Conservation (phyloP, 2,888 invertebrate genomes). For the Abscondita cerata region DNA sequence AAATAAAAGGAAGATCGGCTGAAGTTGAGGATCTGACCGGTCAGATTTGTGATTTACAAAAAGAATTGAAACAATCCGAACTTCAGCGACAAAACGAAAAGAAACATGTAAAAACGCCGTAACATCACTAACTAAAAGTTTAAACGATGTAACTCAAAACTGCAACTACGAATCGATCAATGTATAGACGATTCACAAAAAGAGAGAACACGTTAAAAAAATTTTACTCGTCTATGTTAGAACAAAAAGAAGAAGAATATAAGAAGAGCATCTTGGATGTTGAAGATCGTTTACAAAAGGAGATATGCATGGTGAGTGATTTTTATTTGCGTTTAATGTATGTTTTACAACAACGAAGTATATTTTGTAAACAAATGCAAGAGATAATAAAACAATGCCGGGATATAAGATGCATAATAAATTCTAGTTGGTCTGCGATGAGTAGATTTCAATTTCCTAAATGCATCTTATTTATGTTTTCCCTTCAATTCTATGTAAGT, state of each 20-base stretch:
- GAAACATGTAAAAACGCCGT: conserved; percentile 15
- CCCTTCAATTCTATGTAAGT: too few species aligned
- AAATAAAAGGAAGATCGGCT: conserved; percentile 5
- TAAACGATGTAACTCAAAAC: conserved; percentile 12
- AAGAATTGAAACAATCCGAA: conserved; percentile 19
- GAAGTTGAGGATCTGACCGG: conserved; percentile 15
- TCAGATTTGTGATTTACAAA: conserved; percentile 8
- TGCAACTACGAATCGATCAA: conserved; percentile 12
- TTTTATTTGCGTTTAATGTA: too few species aligned
- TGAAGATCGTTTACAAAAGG: conserved; percentile 22
- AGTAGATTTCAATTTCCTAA: too few species aligned
- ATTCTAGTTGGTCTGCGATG: too few species aligned
- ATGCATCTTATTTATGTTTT: too few species aligned
- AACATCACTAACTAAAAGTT: conserved; percentile 14
- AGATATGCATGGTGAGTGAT: conserved; percentile 31
- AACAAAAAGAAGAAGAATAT: conserved; percentile 23
- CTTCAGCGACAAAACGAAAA: conserved; percentile 3
- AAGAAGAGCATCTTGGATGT: conserved; percentile 19
- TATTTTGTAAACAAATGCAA: too few species aligned
- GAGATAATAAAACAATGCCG: too few species aligned
- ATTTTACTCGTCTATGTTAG: conserved; percentile 19
- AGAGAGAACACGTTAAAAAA: conserved; percentile 25
- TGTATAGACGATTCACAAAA: conserved; percentile 18
- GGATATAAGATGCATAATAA: too few species aligned
- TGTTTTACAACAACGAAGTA: too few species aligned